Base-by-base conservation (phyloP, 2,797 vertebrate species). In the Danio jaintianensis region DNA sequence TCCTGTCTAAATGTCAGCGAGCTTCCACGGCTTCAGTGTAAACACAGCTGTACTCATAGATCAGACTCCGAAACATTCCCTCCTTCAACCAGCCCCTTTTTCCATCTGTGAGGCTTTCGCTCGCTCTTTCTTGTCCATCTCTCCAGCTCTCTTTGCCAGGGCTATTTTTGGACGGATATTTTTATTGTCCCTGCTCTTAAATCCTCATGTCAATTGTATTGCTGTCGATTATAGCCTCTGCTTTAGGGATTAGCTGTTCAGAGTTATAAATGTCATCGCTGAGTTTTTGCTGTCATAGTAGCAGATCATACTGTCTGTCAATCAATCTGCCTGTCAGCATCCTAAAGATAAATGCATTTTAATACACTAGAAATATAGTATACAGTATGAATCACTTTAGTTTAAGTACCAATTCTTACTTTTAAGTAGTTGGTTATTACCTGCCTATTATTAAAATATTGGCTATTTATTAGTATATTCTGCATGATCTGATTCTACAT, bases 1-100 rank as follows among this genome's bases (percentile, higher is more conserved):
- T 86, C 71, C 16, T 22, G 84, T 62, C 55, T 87, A 84, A 89
- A 89, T 85, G 88, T 89, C 85, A 89, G 79, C 77, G 73, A 80
- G 79, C 74, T 74, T 88, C 66, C 69, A 72, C 74, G 43, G 67
- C 45, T 76, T 80, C 80, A 63, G 75, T 87, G 74, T 84, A 85
- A 89, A 89, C 67, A 86, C 74, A 85, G 85, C 85, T 86, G 84
- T 64, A 69, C 68, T 29, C 59, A 55, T 72, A 18, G 75, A 71
- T 81, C 73, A 47, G 42, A 70, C 74, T 62, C 56, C 45, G 77
- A 66, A 79, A 53, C 52, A 61, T 75, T 50, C 62, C 53, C 72
- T 55, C 38, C 36, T 43, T 61, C 80, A 56, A 48, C 62, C 73
- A 50, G 42, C 40, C 61, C 45, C 40, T 74, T 75, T 75, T 69